Percentiles rank a stretch among this genome's conserved stretches.
phyloP scores from a whole-genome alignment of 2,888 invertebrate genomes.

The Drosophila recens region DNA sequence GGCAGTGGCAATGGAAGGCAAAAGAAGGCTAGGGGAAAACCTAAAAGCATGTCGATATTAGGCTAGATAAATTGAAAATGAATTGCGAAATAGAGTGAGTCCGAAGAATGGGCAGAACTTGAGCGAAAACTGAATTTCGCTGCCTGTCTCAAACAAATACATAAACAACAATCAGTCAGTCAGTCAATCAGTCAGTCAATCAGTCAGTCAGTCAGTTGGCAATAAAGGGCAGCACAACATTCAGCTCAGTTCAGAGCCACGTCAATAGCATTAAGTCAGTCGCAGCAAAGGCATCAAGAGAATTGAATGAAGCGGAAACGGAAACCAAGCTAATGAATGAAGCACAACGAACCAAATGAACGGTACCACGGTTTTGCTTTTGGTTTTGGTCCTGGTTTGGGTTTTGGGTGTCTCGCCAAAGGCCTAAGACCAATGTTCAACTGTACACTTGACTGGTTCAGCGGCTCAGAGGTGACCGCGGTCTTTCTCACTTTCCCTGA shows the following conservation, averaged over 20 bases:
- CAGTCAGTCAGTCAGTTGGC: constrained; percentile 1
- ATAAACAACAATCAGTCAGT: constrained; percentile 38
- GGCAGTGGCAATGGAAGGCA: not conserved
- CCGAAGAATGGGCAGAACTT: constrained; percentile 3
- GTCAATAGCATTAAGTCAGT: constrained; percentile 77
- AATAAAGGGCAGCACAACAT: constrained; percentile 32
- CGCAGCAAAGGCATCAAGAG: constrained; percentile 58
- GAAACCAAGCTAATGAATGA: constrained; percentile 77
- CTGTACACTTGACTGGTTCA: constrained; percentile 55
- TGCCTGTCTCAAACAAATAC: constrained; percentile 55
- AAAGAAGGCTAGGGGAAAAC: constrained; percentile 37
- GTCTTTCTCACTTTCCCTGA: not conserved
- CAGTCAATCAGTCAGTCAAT: constrained; percentile 10
- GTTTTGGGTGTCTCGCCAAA: constrained; percentile 15
- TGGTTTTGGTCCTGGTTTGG: not conserved
- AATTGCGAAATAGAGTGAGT: constrained; percentile 68
- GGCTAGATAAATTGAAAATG: constrained; percentile 81
- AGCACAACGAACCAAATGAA: constrained; percentile 77
- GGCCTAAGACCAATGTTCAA: constrained; percentile 31
- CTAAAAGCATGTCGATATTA: constrained; percentile 79
- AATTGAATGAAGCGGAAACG: constrained; percentile 79
- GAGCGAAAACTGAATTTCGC: constrained; percentile 43
- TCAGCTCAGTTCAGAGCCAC: constrained; percentile 35
- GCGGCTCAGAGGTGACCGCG: constrained; percentile 15
- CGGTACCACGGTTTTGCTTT: constrained; percentile 32